Base-by-base conservation (phyloP, 2,113 vertebrate species). In the Burhinus oedicnemus region DNA sequence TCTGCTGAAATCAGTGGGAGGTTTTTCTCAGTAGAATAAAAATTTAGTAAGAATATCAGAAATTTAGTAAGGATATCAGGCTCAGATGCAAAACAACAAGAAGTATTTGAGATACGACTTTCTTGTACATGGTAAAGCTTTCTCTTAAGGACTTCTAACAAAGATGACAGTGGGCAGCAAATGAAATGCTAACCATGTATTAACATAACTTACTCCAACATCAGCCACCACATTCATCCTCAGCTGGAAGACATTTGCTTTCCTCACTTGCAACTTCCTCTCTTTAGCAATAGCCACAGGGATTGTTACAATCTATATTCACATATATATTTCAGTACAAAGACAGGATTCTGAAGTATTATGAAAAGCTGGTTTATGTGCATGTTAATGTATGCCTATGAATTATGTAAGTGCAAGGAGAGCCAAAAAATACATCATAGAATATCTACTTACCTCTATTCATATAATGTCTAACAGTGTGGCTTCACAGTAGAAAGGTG, bases 331-430 rank as follows among this genome's bases (percentile, higher is more conserved):
- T 90, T 84, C 47, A 92, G 72, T 44, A 82, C 34, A 79, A 90
- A 95, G 83, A 84, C 91, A 96, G 40, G 69, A 87, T 87, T 87
- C 83, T 89, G 61, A 87, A 92, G 47, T 61, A 71, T 82, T 90
- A 52, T 19, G 72, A 92, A 96, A 68, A 54, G 52, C 36, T 84
- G 52, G n/a, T 81, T 93, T 78, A 89, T 76, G 61, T 83, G 74
- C 81, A 58, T 69, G 54, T 61, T 92, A 94, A 87, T 47, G 17
- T 47, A 30, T 30, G 54, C 9, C 72, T 64, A 81, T 93, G 44
- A 94, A 87, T 79, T 93, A 90, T 87, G 27, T 34, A 95, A 92
- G 57, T 34, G 57, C 30, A 87, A 87, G 58, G 34, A 89, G 62
- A 93, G 52, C 36, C 65, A 89, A 91, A 91, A 85, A 92, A 82